phyloP scores from a whole-genome alignment of 2,113 vertebrate species.

The Melanocharis versteri region DNA sequence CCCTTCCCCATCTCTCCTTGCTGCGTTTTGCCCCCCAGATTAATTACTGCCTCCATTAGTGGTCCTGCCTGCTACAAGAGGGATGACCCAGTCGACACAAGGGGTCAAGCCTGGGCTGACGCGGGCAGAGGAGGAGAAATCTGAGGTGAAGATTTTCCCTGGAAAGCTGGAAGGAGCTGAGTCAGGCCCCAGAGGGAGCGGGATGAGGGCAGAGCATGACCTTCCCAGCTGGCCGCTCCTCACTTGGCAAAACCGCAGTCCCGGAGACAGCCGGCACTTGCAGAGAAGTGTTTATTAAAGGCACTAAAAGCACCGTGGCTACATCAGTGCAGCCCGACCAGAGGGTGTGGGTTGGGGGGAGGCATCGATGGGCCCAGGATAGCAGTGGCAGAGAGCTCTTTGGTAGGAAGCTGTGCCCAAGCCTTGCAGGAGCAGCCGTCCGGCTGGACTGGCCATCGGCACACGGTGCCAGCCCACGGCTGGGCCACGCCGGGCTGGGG shows the following conservation, averaged over 20 bases:
- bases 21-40: background rate
- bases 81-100: accelerated
- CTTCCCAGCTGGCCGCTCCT: background rate
- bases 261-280: background rate
- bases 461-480: accelerated
- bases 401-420: background rate
- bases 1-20: background rate
- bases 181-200: background rate
- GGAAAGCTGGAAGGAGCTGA: background rate
- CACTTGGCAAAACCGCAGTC: background rate
- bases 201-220: background rate
- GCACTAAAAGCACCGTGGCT: slow-evolving; percentile 60
- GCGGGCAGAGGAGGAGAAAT: background rate
- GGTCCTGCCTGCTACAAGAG: background rate
- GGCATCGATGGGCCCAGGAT: background rate
- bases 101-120: background rate
- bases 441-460: background rate
- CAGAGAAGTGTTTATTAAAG: slow-evolving; percentile 61
- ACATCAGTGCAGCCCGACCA: background rate
- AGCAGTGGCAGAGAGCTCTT: background rate
- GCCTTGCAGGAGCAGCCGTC: background rate
- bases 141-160: background rate
- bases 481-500: background rate
- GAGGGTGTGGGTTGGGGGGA: background rate
- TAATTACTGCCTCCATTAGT: accelerated